Base-by-base conservation (phyloP, 2,888 invertebrate genomes). In the Dicyrtoma fusca region DNA sequence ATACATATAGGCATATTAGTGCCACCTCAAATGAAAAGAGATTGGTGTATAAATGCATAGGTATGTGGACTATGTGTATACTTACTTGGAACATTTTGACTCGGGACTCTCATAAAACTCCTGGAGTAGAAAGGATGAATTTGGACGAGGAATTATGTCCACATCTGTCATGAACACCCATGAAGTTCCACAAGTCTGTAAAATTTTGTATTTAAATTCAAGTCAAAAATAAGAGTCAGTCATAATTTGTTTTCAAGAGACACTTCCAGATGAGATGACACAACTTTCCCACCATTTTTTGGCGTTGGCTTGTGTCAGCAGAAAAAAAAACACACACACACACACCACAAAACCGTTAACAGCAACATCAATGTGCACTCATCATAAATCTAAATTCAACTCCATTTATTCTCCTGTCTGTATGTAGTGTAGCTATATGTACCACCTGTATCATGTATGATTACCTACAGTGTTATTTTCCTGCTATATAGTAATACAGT, bases 101-200 rank as follows among this genome's bases (percentile, higher is more conserved):
- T 73, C 73, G 45, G 77, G 75, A 55, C 72, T 77, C 53, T 75
- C 75, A 59, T 79, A 81, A 76, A 79, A 81, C 47, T 78, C 75
- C 57, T 80, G 77, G n/a, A 95, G 84, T 21, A 88, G 86, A 66
- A 88, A 88, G 1, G 91, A 88, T 85, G 93, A 88, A 75, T 89
- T 89, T 78, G 84, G 85, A 75, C 91, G 91, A 0, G 95, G 94
- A 73, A 95, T 89, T 75, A 95, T 91, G 83, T 95, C 95, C 10
- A 95, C 90, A 83, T 95, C 95, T 1, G 93, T 92, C 59, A 94
- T 85, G 82, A 94, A 94, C 59, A 93, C 91, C 83, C 89, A 91
- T 26, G 79, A 76, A 2, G 89, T 89, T 81, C 92, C 92, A 79
- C 94, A 94, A 81, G 92, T 92, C 82, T 76, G 51, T 42, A 70